Conservation (phyloP, 2,888 invertebrate species). For the Tholera decimalis region DNA sequence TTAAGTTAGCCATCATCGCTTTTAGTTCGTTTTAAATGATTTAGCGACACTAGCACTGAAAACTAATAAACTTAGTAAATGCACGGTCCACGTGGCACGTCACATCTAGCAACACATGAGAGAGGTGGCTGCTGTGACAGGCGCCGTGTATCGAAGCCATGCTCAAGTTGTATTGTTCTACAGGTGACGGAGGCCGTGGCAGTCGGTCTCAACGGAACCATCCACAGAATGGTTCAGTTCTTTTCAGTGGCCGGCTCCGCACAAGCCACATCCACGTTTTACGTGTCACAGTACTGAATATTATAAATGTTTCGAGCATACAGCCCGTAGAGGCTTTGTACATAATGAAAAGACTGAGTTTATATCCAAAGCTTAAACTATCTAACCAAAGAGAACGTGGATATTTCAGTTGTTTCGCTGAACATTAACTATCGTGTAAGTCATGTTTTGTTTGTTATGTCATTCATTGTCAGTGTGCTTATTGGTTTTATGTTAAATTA, state of each 20-base stretch:
- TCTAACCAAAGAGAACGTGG: constrained; percentile 88
- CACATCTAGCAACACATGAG: constrained; percentile 51
- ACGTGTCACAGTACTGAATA: constrained; percentile 92
- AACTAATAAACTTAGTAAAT: constrained; percentile 69
- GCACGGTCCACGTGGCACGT: constrained; percentile 77
- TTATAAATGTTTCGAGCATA: constrained; percentile 77
- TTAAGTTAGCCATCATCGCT: constrained; percentile 88
- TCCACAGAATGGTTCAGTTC: constrained; percentile 92
- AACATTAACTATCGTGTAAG: constrained; percentile 90
- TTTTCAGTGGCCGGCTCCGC: constrained; percentile 92
- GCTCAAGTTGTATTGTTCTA: constrained; percentile 90
- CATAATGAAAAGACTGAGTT: constrained; percentile 89
- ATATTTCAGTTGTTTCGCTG: constrained; percentile 87
- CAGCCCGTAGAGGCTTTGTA: constrained; percentile 84
- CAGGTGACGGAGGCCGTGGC: constrained; percentile 92
- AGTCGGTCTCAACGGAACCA: constrained; percentile 92
- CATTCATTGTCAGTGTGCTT: constrained; percentile 91
- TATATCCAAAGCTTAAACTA: constrained; percentile 86
- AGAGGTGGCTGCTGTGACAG: constrained; percentile 55
- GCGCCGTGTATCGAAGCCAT: constrained; percentile 78
- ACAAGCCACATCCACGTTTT: constrained; percentile 92
- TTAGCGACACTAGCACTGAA: constrained; percentile 80
- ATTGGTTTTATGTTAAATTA: constrained; percentile 78
- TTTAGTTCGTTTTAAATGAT: constrained; percentile 77
- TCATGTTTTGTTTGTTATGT: constrained; percentile 91